A percentile compares a stretch with the other conserved stretches of the same genome.
Evolutionary conservation across 1,140 invertebrate genomes (phyloP).

Genomic region (Drosophila setifemur): DNA sequence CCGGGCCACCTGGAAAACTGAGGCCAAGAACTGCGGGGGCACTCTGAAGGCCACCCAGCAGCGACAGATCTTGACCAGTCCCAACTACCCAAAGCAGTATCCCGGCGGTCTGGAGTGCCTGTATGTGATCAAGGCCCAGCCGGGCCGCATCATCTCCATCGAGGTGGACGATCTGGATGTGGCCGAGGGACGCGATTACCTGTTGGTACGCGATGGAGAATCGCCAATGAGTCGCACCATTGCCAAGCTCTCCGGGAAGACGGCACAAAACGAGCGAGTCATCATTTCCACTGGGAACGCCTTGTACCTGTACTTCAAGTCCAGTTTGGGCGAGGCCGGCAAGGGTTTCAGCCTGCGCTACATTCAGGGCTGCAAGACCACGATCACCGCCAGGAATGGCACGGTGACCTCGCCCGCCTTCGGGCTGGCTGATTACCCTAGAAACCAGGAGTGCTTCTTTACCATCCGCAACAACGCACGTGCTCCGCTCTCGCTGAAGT

Average conservation of each 20-base stretch:
- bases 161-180: conserved; percentile 96
- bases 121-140: conserved; percentile 94
- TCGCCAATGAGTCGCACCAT: conserved; percentile 92
- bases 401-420: conserved; percentile 94
- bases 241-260: conserved; percentile 90
- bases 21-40: conserved; percentile 94
- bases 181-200: conserved; percentile 92
- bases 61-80: conserved; percentile 92
- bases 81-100: conserved; percentile 95
- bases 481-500: conserved; percentile 93
- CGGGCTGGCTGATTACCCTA: conserved; percentile 92
- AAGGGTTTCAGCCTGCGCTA: conserved; percentile 96
- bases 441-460: conserved; percentile 95
- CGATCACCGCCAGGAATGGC: conserved; percentile 90
- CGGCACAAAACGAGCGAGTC: conserved; percentile 90
- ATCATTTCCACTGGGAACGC: conserved; percentile 95
- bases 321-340: conserved; percentile 92
- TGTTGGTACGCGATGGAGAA: conserved; percentile 94
- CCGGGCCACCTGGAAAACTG: conserved; percentile 95
- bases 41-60: conserved; percentile 91
- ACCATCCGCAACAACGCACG: conserved; percentile 92
- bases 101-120: conserved; percentile 97
- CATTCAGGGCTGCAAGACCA: conserved; percentile 93
- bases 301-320: conserved; percentile 96
- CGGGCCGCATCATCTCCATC: conserved; percentile 93